Conservation (phyloP, 2,888 invertebrate genomes). For the Caradrina kadenii region DNA sequence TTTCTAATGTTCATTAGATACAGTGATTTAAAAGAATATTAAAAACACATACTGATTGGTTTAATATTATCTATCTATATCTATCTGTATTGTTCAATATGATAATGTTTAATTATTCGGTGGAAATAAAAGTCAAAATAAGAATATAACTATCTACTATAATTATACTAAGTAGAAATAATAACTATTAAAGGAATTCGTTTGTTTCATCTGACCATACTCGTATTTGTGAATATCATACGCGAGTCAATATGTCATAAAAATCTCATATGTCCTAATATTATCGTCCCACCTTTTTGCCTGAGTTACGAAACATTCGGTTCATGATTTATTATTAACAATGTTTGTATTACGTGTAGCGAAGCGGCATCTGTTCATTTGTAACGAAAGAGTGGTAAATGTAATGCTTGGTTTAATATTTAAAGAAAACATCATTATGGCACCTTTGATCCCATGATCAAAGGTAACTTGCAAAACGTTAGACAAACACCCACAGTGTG, state of each 20-base stretch:
- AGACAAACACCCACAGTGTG: constrained; percentile 48
- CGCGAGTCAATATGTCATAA: not conserved
- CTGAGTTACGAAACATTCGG: not conserved
- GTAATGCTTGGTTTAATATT: constrained; percentile 36
- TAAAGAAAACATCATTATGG: constrained; percentile 34
- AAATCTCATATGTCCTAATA: no score
- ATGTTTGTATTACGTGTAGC: constrained; percentile 5
- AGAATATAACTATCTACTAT: not conserved
- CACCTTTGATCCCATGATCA: constrained; percentile 69
- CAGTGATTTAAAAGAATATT: not conserved
- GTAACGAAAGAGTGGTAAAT: constrained; percentile 10
- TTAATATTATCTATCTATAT: not conserved
- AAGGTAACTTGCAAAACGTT: constrained; percentile 57
- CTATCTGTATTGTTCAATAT: no score
- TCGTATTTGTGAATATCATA: not conserved
- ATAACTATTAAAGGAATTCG: not conserved
- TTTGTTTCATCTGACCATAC: not conserved
- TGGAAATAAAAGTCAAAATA: not conserved
- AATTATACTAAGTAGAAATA: not conserved
- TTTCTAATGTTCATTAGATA: not conserved
- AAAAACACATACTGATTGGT: not conserved
- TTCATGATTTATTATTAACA: not conserved
- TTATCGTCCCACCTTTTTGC: not conserved
- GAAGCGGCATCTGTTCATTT: constrained; percentile 19
- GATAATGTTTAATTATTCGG: no score